These are phyloP conservation scores for Emberiza fucata DNA, from an alignment of 2,113 vertebrate species.

Conservation along the genomic window DNA sequence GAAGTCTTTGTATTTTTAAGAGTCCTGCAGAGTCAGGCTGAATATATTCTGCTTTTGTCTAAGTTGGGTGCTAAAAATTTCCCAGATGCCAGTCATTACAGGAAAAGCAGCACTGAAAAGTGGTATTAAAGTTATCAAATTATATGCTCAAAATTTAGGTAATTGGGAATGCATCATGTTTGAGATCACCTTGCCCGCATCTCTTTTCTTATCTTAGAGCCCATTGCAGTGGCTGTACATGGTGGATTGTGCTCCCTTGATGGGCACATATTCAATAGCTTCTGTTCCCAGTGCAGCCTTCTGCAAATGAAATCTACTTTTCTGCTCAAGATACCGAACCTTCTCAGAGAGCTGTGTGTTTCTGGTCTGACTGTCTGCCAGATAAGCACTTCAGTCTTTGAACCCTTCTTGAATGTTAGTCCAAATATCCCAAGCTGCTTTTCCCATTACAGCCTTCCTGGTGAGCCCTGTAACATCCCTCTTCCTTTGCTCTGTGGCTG, in stretches of 20 bases:
- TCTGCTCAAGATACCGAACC: background rate
- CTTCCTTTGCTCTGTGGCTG: rapidly evolving
- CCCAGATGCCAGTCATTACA: background rate
- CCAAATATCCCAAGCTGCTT: background rate
- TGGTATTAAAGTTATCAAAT: background rate
- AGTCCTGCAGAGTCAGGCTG: background rate
- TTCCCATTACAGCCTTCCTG: background rate
- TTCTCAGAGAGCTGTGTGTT: background rate
- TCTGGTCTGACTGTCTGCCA: background rate
- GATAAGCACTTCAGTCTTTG: background rate
- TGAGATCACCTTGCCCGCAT: background rate
- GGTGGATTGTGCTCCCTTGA: background rate
- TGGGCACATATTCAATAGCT: background rate
- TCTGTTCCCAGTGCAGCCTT: background rate
- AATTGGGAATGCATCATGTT: background rate
- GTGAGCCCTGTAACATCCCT: rapidly evolving
- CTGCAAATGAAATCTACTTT: background rate
- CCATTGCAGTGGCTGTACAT: background rate
- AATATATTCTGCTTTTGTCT: background rate
- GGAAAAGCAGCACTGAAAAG: background rate
- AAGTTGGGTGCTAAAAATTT: background rate
- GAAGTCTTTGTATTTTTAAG: background rate
- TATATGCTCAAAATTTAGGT: background rate
- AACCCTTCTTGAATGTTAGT: background rate
- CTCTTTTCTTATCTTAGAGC: background rate